Base-by-base conservation (phyloP, 2,113 vertebrate species). In the Orcinus orca region DNA sequence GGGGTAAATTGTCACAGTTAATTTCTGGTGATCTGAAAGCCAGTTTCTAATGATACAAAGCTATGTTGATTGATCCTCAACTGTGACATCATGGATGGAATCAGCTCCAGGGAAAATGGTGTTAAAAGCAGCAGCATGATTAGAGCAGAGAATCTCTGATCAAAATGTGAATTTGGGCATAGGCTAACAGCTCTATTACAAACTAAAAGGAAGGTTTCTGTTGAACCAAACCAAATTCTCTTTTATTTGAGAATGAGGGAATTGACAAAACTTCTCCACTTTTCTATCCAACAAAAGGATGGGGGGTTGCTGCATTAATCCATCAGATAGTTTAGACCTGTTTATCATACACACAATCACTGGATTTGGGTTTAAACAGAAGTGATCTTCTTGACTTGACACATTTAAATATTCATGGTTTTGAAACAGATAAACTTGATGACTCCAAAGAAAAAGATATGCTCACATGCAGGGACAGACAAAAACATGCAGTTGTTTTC, bases 11-110 rank as follows among this genome's bases (percentile, higher is more conserved):
- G 1, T 87, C 90, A 53, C 8, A 62, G 82, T 53, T 73, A 90
- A 68, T 94, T 96, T 88, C 95, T 29, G 74, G 92, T 97, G 38
- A 70, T 84, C 38, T 96, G 65, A 84, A 89, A 76, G 44, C 33
- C 62, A 17, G 70, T 80, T 97, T 96, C 93, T 50, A 87, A 58
- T 5, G 41, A 33, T 31, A 53, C 33, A 84, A 83, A 77, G 53
- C 67, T 31, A 21, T 36, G 44, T 12, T 38, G 50, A 87, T 26
- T 44, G 84, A 58, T 82, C 23, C 50, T 74, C 58, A 65, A 33
- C 31, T 74, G 20, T 85, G 53, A 68, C 44, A 36, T 55, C 18
- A 80, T 9, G 14, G 6, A 12, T 44, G 11, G 36, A 80, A 71
- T 4, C 25, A 62, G 93, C 17, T 29, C 8, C 17, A 73, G 86